Evolutionary conservation across 2,888 invertebrate genomes (phyloP).

Genomic region (Lacanobia wlatinum): DNA sequence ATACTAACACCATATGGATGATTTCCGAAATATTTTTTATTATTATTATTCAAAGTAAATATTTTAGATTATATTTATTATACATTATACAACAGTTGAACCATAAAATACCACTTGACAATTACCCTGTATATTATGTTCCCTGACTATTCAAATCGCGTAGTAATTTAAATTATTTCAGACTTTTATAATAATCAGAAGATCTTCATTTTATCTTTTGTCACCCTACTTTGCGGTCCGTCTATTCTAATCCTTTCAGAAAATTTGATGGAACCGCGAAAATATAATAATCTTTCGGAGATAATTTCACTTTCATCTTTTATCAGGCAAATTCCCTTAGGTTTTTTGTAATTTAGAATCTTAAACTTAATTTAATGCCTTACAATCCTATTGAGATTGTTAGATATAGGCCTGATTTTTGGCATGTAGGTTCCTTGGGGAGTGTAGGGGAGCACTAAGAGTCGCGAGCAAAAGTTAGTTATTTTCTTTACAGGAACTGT

Average conservation of each 20-base stretch:
- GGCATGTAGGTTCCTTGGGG: no score
- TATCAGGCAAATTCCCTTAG: slow-evolving; percentile 44
- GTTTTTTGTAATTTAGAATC: slow-evolving; percentile 25
- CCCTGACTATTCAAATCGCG: not conserved
- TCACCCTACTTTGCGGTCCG: slow-evolving; percentile 30
- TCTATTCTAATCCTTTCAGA: slow-evolving; percentile 42
- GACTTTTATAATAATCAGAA: not conserved
- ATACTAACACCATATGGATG: no score
- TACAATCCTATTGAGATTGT: not conserved
- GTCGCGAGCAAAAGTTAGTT: no score
- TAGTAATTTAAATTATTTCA: not conserved
- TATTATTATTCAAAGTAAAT: no score
- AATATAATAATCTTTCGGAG: slow-evolving; percentile 49
- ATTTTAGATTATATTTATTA: no score
- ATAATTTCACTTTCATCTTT: slow-evolving; percentile 59
- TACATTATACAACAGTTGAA: not conserved
- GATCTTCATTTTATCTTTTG: slow-evolving; percentile 12
- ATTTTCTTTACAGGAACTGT: no score
- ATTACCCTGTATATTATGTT: not conserved
- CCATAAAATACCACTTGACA: not conserved
- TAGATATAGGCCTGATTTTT: no score
- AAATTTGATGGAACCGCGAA: slow-evolving; percentile 50
- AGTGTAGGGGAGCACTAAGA: no score
- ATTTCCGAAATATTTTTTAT: no score
- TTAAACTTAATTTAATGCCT: slow-evolving; percentile 4